Base-by-base conservation (phyloP, 2,888 invertebrate genomes). In the Mantis religiosa region DNA sequence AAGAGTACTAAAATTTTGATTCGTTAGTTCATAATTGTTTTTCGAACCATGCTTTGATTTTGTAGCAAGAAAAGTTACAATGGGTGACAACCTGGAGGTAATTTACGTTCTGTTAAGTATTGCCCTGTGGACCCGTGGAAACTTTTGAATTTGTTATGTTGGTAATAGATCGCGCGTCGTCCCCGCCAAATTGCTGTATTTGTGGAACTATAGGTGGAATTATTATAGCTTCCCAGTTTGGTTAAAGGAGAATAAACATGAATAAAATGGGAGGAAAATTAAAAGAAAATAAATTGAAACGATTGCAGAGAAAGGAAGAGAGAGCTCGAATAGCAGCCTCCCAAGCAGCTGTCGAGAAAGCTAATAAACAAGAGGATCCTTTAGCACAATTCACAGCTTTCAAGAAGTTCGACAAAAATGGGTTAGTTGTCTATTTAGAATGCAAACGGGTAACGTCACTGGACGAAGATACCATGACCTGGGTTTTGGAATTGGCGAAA, bases 401-500 rank as follows among this genome's bases (percentile, higher is more conserved):
- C 91, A 94, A 95, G 90, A 94, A 94, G 86, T 97, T 94, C 92
- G 94, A 93, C 86, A 95, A 95, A 91, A 95, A 95, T 92, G 95
- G 95, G 83, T 92, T 95, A 81, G 94, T 94, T 88, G 94, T 95
- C 8, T 94, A 94, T 84, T 94, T 97, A 91, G 94, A 94, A 91
- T 96, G 96, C 89, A 94, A 94, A 91, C 94, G 93, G 91, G 95
- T 95, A 12, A 92, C 93, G 85, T 93, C 96, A 89, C 93, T 97
- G 87, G 94, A 95, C 88, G 93, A 94, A 88, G 93, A 93, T 89
- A 94, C 94, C 12, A 92, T 95, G 71, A 93, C 96, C 81, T 97
- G 97, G 96, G 95, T 96, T 85, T 96, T 97, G 91, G 94, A 96
- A 91, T 94, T 98, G 41, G 96, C 97, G 90, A 96, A 96, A 92